Percentiles rank a stretch among this genome's conserved stretches.
Evolutionary conservation across 2,113 vertebrate genomes (phyloP).

Genomic region (Gymnogyps californianus): DNA sequence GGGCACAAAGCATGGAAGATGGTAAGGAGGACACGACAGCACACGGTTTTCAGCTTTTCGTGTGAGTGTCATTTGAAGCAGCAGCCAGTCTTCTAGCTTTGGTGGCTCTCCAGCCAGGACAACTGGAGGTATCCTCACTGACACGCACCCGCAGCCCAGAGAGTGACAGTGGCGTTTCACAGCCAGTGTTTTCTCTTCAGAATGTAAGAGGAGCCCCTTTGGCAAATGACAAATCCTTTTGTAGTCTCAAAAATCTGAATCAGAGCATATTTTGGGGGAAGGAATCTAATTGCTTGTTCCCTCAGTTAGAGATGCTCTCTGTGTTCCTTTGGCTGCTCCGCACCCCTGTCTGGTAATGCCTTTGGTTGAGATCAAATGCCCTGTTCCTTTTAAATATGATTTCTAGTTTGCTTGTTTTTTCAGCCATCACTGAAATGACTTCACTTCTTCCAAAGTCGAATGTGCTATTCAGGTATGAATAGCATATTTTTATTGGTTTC

Average conservation of each 20-base stretch:
- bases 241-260: not conserved
- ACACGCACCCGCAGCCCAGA: fast-evolving
- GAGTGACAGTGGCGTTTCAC: not conserved
- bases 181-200: not conserved
- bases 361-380: not conserved
- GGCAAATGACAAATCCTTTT: not conserved
- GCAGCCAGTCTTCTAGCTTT: not conserved
- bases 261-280: fast-evolving
- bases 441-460: not conserved
- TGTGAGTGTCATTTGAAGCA: not conserved
- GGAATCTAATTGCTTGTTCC: not conserved
- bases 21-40: not conserved
- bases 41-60: fast-evolving
- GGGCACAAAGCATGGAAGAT: not conserved
- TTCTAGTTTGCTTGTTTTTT: not conserved
- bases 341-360: not conserved
- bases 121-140: not conserved
- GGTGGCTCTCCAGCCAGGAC: not conserved
- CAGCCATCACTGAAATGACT: not conserved
- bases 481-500: not conserved
- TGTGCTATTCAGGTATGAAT: not conserved
- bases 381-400: not conserved
- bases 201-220: not conserved
- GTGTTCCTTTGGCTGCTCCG: not conserved
- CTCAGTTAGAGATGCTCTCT: not conserved